These are phyloP conservation scores for Papilio glaucus DNA, from an alignment of 1,140 invertebrate species.

Conservation along the genomic window DNA sequence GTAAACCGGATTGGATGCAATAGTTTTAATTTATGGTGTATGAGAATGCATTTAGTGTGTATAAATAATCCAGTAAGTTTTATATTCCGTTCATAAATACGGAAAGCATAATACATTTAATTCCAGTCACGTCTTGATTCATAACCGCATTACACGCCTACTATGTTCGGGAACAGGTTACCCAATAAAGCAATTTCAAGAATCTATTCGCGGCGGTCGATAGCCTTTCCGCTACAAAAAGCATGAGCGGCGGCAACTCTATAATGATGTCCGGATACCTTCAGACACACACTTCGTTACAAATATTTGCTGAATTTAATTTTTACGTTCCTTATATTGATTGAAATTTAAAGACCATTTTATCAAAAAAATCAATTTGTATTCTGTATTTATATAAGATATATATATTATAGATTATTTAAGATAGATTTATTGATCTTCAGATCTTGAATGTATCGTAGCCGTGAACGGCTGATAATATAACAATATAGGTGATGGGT, in stretches of 20 bases:
- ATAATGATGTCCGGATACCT: conserved; percentile 27
- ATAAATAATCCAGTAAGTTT: conserved; percentile 47
- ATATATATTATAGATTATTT: too few relatives aligned
- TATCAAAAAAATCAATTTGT: neutral
- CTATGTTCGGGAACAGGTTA: conserved; percentile 74
- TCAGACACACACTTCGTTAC: neutral
- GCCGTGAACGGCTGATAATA: too few relatives aligned
- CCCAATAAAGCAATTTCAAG: conserved; percentile 78
- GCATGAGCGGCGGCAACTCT: conserved; percentile 46
- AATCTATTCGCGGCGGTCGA: conserved; percentile 71
- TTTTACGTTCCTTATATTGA: neutral
- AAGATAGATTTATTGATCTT: too few relatives aligned
- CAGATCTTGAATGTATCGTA: too few relatives aligned
- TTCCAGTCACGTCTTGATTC: conserved; percentile 63
- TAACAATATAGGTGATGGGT: too few relatives aligned
- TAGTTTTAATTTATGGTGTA: conserved; percentile 54
- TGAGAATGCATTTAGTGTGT: conserved; percentile 53
- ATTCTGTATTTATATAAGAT: neutral
- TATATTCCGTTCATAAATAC: conserved; percentile 51
- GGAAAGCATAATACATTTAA: conserved; percentile 55
- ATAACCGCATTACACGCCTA: conserved; percentile 73
- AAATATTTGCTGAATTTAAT: neutral
- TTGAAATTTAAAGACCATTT: neutral
- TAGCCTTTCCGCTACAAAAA: conserved; percentile 70
- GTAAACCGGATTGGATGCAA: conserved; percentile 50